Percentiles rank a stretch among this genome's conserved stretches.
phyloP scores from a whole-genome alignment of 2,888 invertebrate genomes.

The Drosophila subsilvestris region DNA sequence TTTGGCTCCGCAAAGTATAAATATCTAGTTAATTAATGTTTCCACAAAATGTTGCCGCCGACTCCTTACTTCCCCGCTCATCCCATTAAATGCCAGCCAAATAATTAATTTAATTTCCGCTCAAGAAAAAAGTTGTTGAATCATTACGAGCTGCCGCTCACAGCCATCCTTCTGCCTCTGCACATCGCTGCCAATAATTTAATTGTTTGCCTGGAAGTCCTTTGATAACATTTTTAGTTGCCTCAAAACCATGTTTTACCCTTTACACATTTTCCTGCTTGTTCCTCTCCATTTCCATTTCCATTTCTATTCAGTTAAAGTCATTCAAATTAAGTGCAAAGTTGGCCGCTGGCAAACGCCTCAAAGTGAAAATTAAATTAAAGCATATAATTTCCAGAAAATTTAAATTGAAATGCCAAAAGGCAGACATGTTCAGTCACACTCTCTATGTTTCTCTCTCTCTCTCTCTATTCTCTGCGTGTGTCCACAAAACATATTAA shows the following conservation, averaged over 20 bases:
- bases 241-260: constrained; percentile 1
- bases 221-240: constrained; percentile 55
- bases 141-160: constrained; percentile 26
- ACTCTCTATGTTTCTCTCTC: neutral
- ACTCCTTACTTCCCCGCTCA: constrained; percentile 9
- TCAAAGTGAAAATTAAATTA: neutral
- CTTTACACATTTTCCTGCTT: neutral
- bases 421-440: neutral
- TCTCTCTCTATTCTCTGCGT: too few species aligned
- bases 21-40: constrained; percentile 73
- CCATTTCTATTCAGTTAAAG: constrained; percentile 21
- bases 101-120: constrained; percentile 68
- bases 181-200: constrained; percentile 55
- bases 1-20: constrained; percentile 52
- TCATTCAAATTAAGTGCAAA: constrained; percentile 66
- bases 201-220: constrained; percentile 67
- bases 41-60: constrained; percentile 29
- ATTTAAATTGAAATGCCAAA: constrained; percentile 22
- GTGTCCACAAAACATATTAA: constrained; percentile 18
- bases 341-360: constrained; percentile 38
- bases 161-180: neutral
- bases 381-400: constrained; percentile 3
- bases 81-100: constrained; percentile 21
- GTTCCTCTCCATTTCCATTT: too few species aligned
- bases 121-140: constrained; percentile 49